Evolutionary conservation across 2,797 vertebrate species (phyloP), one percentile per base, ranked within the genome.

Genomic region (Sorex maritimensis): DNA sequence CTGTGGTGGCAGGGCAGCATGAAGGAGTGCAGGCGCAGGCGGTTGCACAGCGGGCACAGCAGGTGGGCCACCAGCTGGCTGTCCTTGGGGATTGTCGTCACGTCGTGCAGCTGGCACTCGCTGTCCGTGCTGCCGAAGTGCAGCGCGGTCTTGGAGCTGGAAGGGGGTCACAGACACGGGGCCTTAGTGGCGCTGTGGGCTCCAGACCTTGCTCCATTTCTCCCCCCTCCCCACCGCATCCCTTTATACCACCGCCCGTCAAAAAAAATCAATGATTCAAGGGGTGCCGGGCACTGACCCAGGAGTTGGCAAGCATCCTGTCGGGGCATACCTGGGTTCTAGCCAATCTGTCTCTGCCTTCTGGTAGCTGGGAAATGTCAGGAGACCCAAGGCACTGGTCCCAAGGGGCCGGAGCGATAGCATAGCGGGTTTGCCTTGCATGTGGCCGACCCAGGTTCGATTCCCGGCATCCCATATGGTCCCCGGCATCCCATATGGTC

Each of bases 1-100:
- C 97, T 98, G 89, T 98, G 98, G 77, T 97, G 91, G 68, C 97
- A 97, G 0, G 98, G 98, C 82, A 98, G 82, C 94, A 97, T 98
- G 58, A 97, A 96, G 1, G 97, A 97, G 1, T 98, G 97, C 90
- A 97, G 94, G 92, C 96, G 96, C 71, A 98, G 88, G 68, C 95
- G 95, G 84, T 77, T 87, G 67, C 98, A 98, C 73, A 93, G 5
- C 30, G 97, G 98, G 77, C 97, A 98, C 23, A 87, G 74, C 24
- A 98, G 96, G 11, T 97, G 97, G 34, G 82, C 44, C 0, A 95
- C 41, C 55, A 97, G 90, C 8, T 92, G n/a, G 41, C 81, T 46
- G 7, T 10, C 91, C 1, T 26, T 0, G 0, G 86, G 4, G 9
- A 9, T 0, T 0, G 3, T 0, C 69, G 82, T 95, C 1, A 2